These are phyloP conservation scores for Laspeyria flexula DNA, from an alignment of 2,888 invertebrate genomes.

Conservation along the genomic window DNA sequence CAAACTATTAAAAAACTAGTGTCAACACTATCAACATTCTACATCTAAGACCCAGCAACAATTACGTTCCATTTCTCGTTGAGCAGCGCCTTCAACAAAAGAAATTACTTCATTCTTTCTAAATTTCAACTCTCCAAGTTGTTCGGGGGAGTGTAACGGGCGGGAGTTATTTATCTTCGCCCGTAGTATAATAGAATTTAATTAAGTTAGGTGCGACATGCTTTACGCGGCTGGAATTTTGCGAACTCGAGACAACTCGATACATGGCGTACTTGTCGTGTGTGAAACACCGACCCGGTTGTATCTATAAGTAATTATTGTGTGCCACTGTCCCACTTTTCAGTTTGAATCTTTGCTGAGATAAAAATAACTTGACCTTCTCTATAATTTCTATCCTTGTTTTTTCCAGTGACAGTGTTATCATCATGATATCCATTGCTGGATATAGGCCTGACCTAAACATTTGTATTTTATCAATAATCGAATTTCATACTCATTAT, in stretches of 20 bases:
- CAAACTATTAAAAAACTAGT: constrained; percentile 12
- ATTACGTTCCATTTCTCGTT: constrained; percentile 52
- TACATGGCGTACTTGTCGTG: constrained; percentile 46
- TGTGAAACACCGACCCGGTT: constrained; percentile 22
- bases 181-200: constrained; percentile 82
- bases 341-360: not conserved
- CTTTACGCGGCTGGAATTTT: constrained; percentile 75
- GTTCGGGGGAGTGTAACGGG: constrained; percentile 59
- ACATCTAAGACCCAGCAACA: constrained; percentile 42
- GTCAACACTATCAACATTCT: constrained; percentile 38
- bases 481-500: no score
- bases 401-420: no score
- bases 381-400: no score
- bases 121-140: constrained; percentile 65
- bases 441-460: no score
- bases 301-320: constrained; percentile 26
- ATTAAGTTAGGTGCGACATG: constrained; percentile 83
- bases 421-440: no score
- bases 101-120: constrained; percentile 79
- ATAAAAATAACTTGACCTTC: not conserved
- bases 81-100: constrained; percentile 61
- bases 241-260: constrained; percentile 57
- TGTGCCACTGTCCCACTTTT: constrained; percentile 16
- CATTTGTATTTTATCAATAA: no score
- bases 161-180: constrained; percentile 81